Percentiles rank a stretch among this genome's conserved stretches.
These are phyloP conservation scores for Channa maculata DNA, from an alignment of 2,113 vertebrate species.

Conservation along the genomic window DNA sequence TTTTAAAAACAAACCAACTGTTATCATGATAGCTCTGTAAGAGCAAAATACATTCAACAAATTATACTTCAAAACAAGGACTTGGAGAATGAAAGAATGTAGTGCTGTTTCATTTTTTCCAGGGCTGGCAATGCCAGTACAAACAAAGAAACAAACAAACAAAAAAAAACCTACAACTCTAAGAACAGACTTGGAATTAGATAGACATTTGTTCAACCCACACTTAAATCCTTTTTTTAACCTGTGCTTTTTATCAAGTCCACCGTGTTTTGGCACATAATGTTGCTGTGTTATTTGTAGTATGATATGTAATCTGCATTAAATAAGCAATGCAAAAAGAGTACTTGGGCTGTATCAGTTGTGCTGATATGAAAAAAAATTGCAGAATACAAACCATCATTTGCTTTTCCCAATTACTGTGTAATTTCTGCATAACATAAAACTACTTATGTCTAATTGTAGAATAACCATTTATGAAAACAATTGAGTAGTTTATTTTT, in stretches of 20 bases:
- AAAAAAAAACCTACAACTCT: too few relatives aligned
- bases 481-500: slow-evolving; percentile 10
- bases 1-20: slow-evolving; percentile 21
- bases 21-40: slow-evolving; percentile 25
- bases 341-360: slow-evolving; percentile 17
- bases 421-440: slow-evolving; percentile 22
- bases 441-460: neutral
- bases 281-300: slow-evolving; percentile 18
- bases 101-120: slow-evolving; percentile 58
- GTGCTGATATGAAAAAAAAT: slow-evolving; percentile 29
- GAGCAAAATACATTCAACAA: slow-evolving; percentile 46
- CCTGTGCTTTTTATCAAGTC: neutral
- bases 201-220: slow-evolving; percentile 37
- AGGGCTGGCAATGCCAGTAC: slow-evolving; percentile 34
- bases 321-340: slow-evolving; percentile 28
- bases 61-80: slow-evolving; percentile 43
- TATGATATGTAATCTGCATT: slow-evolving; percentile 27
- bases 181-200: slow-evolving; percentile 50
- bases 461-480: slow-evolving; percentile 20
- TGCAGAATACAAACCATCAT: slow-evolving; percentile 11
- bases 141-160: slow-evolving; percentile 20
- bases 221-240: slow-evolving; percentile 31
- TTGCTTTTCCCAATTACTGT: slow-evolving; percentile 2
- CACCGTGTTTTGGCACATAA: slow-evolving; percentile 62
- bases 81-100: slow-evolving; percentile 75